These are phyloP conservation scores for Cossypha niveicapilla DNA, from an alignment of 2,797 vertebrate species.

Conservation along the genomic window DNA sequence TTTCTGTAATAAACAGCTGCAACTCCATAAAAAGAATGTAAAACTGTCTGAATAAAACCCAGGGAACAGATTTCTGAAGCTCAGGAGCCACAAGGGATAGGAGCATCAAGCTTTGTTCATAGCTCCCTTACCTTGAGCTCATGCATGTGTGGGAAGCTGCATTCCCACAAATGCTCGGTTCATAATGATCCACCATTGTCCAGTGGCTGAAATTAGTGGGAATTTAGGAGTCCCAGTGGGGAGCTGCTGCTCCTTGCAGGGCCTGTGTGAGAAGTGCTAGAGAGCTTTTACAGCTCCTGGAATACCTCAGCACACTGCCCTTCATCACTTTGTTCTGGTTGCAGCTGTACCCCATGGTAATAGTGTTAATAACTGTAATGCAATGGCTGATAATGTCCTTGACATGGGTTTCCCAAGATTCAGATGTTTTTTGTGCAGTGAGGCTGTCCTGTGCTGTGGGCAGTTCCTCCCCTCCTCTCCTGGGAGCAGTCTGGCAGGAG, in stretches of 20 bases:
- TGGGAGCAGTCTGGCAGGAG: rapidly evolving
- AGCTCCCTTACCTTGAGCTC: background rate
- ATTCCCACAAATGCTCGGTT: background rate
- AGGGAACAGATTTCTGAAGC: background rate
- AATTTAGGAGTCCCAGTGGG: background rate
- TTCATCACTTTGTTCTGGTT: background rate
- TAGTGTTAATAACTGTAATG: background rate
- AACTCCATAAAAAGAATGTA: background rate
- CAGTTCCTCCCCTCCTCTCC: background rate
- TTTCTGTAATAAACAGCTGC: background rate
- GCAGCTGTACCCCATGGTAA: rapidly evolving
- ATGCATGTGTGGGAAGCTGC: rapidly evolving
- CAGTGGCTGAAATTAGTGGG: background rate
- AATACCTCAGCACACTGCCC: background rate
- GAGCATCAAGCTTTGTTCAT: background rate
- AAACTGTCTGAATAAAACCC: background rate
- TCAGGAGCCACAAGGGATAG: background rate
- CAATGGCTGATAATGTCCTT: background rate
- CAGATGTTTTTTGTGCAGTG: rapidly evolving
- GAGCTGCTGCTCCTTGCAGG: background rate
- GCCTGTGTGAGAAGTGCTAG: background rate
- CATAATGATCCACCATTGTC: rapidly evolving
- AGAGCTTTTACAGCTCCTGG: background rate
- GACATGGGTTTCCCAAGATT: background rate
- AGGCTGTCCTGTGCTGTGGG: background rate